These are phyloP conservation scores for Spinus olivaceus DNA, from an alignment of 2,797 vertebrate genomes.

Conservation along the genomic window DNA sequence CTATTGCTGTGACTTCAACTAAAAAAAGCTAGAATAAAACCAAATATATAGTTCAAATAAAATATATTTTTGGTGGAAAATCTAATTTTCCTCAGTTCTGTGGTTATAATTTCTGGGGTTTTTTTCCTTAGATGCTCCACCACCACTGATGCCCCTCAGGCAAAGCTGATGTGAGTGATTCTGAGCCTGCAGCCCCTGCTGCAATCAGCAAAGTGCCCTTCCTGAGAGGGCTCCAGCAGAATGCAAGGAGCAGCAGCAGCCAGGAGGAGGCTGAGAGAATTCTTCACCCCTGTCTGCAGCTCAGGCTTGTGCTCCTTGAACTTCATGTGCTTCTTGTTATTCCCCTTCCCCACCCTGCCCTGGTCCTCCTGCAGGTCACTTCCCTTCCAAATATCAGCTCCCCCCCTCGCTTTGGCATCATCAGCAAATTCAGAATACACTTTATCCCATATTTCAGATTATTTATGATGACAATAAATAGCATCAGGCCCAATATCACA, in stretches of 20 bases:
- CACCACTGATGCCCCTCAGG: neutral
- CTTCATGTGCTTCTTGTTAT: neutral
- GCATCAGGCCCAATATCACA: neutral
- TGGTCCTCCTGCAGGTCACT: neutral
- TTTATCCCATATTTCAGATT: neutral
- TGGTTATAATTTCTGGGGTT: neutral
- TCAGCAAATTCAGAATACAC: neutral
- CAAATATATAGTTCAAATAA: neutral
- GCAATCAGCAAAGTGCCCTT: neutral
- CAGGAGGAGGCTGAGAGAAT: neutral
- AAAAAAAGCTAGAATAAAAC: neutral
- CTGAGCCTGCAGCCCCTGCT: neutral
- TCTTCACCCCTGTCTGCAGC: rapidly evolving
- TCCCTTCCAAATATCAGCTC: neutral
- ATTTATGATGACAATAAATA: neutral
- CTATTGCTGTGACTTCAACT: neutral
- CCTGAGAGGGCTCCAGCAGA: neutral
- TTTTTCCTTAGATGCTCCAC: neutral
- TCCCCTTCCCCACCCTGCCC: neutral
- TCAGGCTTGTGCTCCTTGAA: neutral
- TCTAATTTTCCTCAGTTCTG: neutral
- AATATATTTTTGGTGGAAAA: neutral
- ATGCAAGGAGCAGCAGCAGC: neutral
- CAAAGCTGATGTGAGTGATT: neutral
- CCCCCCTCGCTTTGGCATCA: rapidly evolving